Conservation (phyloP, 1,140 invertebrate species). For the Bradynema listronoti region DNA sequence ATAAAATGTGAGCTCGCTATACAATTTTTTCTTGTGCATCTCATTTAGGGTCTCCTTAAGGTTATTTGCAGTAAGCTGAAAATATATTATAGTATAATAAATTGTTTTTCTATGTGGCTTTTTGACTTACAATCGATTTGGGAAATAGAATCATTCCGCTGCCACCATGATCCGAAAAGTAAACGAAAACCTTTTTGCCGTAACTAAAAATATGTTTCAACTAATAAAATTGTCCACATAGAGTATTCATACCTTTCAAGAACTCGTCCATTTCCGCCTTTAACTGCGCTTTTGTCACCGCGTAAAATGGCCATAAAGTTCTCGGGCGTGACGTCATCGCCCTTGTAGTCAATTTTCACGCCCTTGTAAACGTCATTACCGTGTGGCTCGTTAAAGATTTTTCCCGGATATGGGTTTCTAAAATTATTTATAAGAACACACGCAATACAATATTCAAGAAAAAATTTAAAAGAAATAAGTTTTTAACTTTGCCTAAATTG, state of each 20-base stretch:
- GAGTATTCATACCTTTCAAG: conserved; percentile 52
- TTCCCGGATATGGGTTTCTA: conserved; percentile 64
- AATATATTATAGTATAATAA: not conserved
- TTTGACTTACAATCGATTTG: conserved; percentile 14
- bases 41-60: conserved; percentile 60
- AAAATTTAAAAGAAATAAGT: not conserved
- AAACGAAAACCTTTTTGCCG: conserved; percentile 33
- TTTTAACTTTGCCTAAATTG: conserved; percentile 4
- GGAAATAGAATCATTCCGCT: conserved; percentile 65
- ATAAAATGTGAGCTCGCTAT: conserved; percentile 62
- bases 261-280: conserved; percentile 31
- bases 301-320: conserved; percentile 36
- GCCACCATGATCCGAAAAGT: conserved; percentile 67
- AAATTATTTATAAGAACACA: conserved; percentile 23
- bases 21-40: conserved; percentile 62
- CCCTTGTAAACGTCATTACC: conserved; percentile 65
- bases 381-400: conserved; percentile 64
- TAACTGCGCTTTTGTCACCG: conserved; percentile 15
- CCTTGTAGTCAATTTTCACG: conserved; percentile 64
- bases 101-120: conserved; percentile 17
- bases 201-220: conserved; percentile 15
- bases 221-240: not conserved
- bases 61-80: conserved; percentile 60
- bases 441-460: not conserved
- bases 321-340: conserved; percentile 32